Percentiles rank a stretch among this genome's conserved stretches.
These are phyloP conservation scores for Caerostris darwini DNA, from an alignment of 1,140 invertebrate genomes.

Conservation along the genomic window DNA sequence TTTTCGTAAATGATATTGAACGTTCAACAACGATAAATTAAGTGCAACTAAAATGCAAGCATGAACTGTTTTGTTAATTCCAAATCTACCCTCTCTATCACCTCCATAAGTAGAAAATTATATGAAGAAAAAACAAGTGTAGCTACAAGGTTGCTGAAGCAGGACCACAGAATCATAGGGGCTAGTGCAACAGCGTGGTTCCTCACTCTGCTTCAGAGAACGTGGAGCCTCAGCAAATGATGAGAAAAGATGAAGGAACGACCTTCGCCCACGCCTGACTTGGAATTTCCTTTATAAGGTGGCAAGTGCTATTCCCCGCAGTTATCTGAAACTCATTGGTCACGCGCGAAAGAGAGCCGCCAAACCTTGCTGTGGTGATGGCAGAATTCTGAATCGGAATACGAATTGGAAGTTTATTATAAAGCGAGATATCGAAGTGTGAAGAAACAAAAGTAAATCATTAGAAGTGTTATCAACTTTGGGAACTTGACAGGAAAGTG, in stretches of 20 bases:
- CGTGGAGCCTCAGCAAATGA: background rate
- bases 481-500: background rate
- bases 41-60: background rate
- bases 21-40: background rate
- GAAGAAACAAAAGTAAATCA: background rate
- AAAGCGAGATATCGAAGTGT: background rate
- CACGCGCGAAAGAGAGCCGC: background rate
- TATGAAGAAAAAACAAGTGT: background rate
- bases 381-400: background rate
- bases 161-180: slow-evolving; percentile 5
- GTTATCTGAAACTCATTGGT: slow-evolving; percentile 44
- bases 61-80: background rate
- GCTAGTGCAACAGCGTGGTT: slow-evolving; percentile 34
- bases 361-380: background rate
- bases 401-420: background rate
- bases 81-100: background rate
- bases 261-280: slow-evolving; percentile 55
- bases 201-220: slow-evolving; percentile 12
- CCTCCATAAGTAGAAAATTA: background rate
- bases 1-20: too few relatives aligned
- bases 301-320: background rate
- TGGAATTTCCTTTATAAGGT: background rate
- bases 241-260: slow-evolving; percentile 39
- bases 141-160: slow-evolving; percentile 17
- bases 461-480: background rate